Evolutionary conservation across 2,888 invertebrate species (phyloP).

Genomic region (Escarpia spicata): DNA sequence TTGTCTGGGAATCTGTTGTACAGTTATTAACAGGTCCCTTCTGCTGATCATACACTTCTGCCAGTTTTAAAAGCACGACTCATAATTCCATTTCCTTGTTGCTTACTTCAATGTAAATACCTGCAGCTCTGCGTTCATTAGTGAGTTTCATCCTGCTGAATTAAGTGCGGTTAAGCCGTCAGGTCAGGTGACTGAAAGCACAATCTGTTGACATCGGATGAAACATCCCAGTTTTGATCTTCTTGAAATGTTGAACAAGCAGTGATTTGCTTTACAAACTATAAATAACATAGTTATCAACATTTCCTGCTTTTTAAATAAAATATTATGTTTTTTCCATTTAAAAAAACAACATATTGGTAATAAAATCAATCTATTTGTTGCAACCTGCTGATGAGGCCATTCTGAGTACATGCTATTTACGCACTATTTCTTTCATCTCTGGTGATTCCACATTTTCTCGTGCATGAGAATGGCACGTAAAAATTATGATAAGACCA

Average conservation of each 20-base stretch:
- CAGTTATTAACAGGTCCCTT: too few species aligned
- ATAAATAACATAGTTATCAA: neutral
- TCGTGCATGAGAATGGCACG: too few species aligned
- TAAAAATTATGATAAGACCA: too few species aligned
- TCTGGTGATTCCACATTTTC: too few species aligned
- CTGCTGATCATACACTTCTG: neutral
- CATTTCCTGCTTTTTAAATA: too few species aligned
- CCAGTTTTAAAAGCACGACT: neutral
- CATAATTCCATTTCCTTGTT: neutral
- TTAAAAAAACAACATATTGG: too few species aligned
- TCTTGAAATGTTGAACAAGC: neutral
- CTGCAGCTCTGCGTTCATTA: neutral
- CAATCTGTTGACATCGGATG: neutral
- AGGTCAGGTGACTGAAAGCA: neutral
- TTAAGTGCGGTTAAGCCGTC: neutral
- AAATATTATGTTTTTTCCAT: too few species aligned
- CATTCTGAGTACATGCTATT: too few species aligned
- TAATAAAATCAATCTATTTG: too few species aligned
- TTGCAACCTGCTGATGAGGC: too few species aligned
- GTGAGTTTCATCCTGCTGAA: neutral
- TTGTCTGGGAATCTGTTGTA: neutral
- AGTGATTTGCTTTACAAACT: neutral
- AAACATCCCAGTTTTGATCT: neutral
- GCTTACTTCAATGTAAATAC: neutral
- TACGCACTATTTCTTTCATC: too few species aligned